Evolutionary conservation across 2,797 vertebrate genomes (phyloP).

Genomic region (Molossus molossus): DNA sequence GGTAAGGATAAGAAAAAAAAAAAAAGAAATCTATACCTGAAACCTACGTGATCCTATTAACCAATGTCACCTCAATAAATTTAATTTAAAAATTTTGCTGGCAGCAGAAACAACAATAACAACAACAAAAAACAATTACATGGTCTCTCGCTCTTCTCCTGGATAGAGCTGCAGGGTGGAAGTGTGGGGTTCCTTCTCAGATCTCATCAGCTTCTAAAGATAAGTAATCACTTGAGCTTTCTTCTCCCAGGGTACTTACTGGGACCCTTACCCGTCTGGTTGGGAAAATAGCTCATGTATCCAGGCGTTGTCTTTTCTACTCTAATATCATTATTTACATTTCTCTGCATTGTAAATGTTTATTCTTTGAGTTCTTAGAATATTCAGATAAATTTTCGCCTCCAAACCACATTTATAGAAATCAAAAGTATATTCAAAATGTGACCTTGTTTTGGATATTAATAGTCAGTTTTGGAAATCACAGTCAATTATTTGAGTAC

Average conservation of each 20-base stretch:
- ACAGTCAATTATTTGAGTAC: not conserved
- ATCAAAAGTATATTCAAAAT: not conserved
- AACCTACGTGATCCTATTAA: no score
- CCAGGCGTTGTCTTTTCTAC: not conserved
- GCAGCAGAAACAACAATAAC: no score
- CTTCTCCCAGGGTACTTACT: not conserved
- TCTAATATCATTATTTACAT: not conserved
- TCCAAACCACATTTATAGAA: not conserved
- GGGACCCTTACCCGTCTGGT: not conserved
- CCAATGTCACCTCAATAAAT: no score
- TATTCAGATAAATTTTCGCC: not conserved
- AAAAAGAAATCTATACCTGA: no score
- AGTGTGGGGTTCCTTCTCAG: not conserved
- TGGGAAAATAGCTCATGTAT: not conserved
- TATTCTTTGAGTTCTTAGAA: not conserved
- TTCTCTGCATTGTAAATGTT: not conserved
- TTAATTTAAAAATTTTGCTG: no score
- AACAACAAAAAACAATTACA: no score
- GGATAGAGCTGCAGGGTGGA: rapidly evolving
- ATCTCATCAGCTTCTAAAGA: not conserved
- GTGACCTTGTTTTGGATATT: not conserved
- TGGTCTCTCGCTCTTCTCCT: not conserved
- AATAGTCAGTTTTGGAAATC: not conserved
- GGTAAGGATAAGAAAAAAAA: no score
- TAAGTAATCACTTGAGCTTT: not conserved